These are phyloP conservation scores for Pandemis corylana DNA, from an alignment of 2,888 invertebrate genomes.

Conservation along the genomic window DNA sequence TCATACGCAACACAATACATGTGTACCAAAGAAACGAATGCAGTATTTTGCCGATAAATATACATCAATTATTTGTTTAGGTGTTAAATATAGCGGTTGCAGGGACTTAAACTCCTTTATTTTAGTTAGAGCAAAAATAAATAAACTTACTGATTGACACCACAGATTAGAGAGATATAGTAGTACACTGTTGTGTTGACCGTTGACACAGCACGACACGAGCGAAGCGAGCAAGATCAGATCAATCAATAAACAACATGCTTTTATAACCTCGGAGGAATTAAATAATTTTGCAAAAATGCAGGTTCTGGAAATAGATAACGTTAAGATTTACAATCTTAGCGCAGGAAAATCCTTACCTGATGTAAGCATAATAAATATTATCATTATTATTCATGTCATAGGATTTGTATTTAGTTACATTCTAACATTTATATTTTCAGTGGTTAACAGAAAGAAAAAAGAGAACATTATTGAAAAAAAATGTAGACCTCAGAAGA, in stretches of 20 bases:
- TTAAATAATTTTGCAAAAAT: constrained; percentile 77
- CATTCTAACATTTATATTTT: constrained; percentile 52
- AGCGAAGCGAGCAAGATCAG: no score
- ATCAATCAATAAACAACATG: not conserved
- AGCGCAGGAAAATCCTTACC: constrained; percentile 98
- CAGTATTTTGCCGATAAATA: no score
- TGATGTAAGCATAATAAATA: constrained; percentile 88
- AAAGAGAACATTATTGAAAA: constrained; percentile 91
- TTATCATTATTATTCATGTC: constrained; percentile 14
- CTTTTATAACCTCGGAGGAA: constrained; percentile 27
- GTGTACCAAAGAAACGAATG: no score
- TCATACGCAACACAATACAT: no score
- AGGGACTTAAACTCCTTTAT: no score
- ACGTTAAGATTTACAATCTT: constrained; percentile 98
- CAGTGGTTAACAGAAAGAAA: constrained; percentile 96
- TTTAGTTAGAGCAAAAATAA: no score
- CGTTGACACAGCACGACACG: no score
- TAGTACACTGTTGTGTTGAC: not conserved
- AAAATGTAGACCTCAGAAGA: constrained; percentile 94
- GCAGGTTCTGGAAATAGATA: constrained; percentile 97
- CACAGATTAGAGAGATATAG: no score
- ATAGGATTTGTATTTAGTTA: not conserved
- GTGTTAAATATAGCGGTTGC: no score
- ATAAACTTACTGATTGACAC: no score
- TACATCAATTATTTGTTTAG: no score